A percentile compares a stretch with the other conserved stretches of the same genome.
These are phyloP conservation scores for Gymnosoma rotundatum DNA, from an alignment of 2,888 invertebrate genomes.

Conservation along the genomic window DNA sequence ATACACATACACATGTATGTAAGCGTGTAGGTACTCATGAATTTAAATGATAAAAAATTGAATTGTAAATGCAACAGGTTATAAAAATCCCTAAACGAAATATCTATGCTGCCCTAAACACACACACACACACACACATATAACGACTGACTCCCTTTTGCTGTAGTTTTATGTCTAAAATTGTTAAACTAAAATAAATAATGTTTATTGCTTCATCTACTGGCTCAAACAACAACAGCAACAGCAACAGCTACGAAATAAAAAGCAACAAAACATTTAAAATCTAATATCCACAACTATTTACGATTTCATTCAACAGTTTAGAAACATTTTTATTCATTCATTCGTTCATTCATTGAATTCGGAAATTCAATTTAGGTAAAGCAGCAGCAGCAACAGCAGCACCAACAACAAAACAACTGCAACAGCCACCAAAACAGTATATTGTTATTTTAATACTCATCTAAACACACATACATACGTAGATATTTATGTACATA, in stretches of 20 bases:
- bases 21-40: not conserved
- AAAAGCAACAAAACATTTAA: slow-evolving; percentile 62
- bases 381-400: slow-evolving; percentile 58
- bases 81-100: slow-evolving; percentile 54
- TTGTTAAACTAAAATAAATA: slow-evolving; percentile 49
- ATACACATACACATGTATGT: no score
- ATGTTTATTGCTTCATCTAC: slow-evolving; percentile 50
- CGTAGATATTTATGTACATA: not conserved
- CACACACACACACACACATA: not conserved
- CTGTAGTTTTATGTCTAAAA: not conserved
- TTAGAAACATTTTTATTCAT: slow-evolving; percentile 69
- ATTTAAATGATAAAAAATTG: slow-evolving; percentile 1
- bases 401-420: slow-evolving; percentile 51
- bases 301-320: slow-evolving; percentile 71
- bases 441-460: slow-evolving; percentile 57
- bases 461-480: slow-evolving; percentile 51
- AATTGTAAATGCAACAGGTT: slow-evolving; percentile 61
- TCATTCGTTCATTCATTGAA: slow-evolving; percentile 79
- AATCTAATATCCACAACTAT: slow-evolving; percentile 74
- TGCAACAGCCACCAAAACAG: slow-evolving; percentile 32
- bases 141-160: not conserved
- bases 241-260: slow-evolving; percentile 17
- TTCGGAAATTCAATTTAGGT: slow-evolving; percentile 80
- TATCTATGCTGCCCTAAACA: slow-evolving; percentile 16
- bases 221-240: slow-evolving; percentile 42